Base-by-base conservation (phyloP, 1,140 invertebrate genomes). In the Penaeus vannamei region DNA sequence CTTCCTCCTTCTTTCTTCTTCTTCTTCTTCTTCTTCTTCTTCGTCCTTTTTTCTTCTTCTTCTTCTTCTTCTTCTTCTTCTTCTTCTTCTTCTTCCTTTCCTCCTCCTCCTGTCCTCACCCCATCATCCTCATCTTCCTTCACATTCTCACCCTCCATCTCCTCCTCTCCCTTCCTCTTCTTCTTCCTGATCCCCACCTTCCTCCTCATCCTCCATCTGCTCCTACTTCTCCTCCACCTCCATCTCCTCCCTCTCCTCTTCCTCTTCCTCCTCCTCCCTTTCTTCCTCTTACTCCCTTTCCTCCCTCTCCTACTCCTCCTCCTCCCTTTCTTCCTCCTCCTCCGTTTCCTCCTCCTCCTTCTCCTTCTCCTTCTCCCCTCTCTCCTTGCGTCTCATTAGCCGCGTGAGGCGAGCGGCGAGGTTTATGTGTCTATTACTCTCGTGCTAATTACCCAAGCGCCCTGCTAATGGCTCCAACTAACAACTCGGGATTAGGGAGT, bases 391-490 rank as follows among this genome's bases (percentile, higher is more conserved):
- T 88, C 86, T 88, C 86, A 88, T 88, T 88, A 88, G 86, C 86
- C 81, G 80, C 76, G 86, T 76, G 79, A 84, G 86, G 86, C 86
- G 86, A 88, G 80, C 83, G 86, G 86, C 81, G 86, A 88, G 86
- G 86, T 88, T 88, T 88, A 88, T 88, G 86, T 88, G 86, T 88
- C 86, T 84, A 84, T 83, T 88, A 88, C 86, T 88, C 86, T 88
- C 86, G 64, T 88, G 86, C 86, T 88, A 88, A 88, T 88, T 88
- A 88, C 86, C 86, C 80, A 81, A 88, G 80, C 86, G 86, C 86
- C 80, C 86, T 88, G 86, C 86, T 88, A 88, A 88, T 89, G 79
- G 87, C 87, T 77, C 84, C 87, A 89, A 89, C 87, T 89, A 89
- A 89, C 87, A 89, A 89, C 87, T 89, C 87, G 64, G 87, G 87